Conservation (phyloP, 2,113 vertebrate species). For the Pyrgilauda ruficollis region DNA sequence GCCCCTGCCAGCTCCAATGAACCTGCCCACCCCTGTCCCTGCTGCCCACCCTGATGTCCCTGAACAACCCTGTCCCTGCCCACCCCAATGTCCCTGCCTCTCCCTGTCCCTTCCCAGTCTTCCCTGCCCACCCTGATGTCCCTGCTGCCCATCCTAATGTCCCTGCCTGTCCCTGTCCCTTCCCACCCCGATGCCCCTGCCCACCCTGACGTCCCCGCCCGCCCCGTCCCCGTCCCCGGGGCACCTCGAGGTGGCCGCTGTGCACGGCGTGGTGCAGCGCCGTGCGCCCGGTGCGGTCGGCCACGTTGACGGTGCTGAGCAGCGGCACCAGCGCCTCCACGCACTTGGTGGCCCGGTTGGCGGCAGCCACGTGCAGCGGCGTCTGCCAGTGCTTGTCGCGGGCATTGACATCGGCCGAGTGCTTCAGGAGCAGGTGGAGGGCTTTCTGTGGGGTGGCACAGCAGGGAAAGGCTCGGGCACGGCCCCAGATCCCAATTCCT, state of each 20-base stretch:
- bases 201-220: too few species aligned
- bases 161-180: too few species aligned
- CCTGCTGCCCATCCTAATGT: too few species aligned
- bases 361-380: slow-evolving; percentile 90
- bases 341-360: slow-evolving; percentile 87
- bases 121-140: too few species aligned
- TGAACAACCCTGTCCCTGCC: too few species aligned
- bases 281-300: slow-evolving; percentile 87
- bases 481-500: accelerated
- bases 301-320: slow-evolving; percentile 85
- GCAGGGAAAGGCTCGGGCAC: not conserved
- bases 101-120: too few species aligned
- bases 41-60: too few species aligned
- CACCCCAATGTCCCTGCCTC: too few species aligned
- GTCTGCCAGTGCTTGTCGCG: slow-evolving; percentile 92
- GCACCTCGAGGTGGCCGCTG: slow-evolving; percentile 88
- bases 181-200: too few species aligned
- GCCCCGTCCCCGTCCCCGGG: not conserved
- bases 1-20: too few species aligned
- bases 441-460: slow-evolving; percentile 73
- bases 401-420: slow-evolving; percentile 86
- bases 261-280: slow-evolving; percentile 92
- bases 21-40: too few species aligned
- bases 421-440: slow-evolving; percentile 86
- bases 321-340: slow-evolving; percentile 84